Conservation (phyloP, 1,140 invertebrate genomes). For the Schlechtendalia chinensis region DNA sequence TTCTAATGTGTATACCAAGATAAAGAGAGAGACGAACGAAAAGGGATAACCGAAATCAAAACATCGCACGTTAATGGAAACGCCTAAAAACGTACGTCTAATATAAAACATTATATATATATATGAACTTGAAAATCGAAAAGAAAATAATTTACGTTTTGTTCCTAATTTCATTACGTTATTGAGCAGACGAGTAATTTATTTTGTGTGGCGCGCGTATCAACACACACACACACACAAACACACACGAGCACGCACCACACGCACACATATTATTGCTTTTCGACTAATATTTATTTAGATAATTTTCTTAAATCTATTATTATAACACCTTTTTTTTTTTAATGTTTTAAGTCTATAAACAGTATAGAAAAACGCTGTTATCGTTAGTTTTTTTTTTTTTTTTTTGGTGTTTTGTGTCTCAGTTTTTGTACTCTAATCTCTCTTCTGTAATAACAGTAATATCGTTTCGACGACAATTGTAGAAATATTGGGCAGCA, state of each 20-base stretch:
- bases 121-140: background rate
- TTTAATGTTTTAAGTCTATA: background rate
- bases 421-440: slow-evolving; percentile 50
- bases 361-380: background rate
- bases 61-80: too few relatives aligned
- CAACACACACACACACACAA: too few relatives aligned
- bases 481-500: too few relatives aligned
- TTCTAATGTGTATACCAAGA: background rate
- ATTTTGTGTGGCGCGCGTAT: background rate
- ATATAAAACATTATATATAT: background rate
- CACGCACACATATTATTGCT: slow-evolving; percentile 5
- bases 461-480: too few relatives aligned
- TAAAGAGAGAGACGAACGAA: background rate
- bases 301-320: slow-evolving; percentile 3
- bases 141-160: slow-evolving; percentile 23
- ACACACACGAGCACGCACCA: background rate
- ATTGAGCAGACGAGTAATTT: slow-evolving; percentile 13
- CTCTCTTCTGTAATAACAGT: background rate
- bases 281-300: slow-evolving; percentile 22
- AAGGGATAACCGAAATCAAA: background rate
- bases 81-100: background rate
- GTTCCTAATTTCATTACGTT: slow-evolving; percentile 17
- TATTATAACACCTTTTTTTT: slow-evolving; percentile 3
- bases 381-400: too few relatives aligned
- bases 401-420: slow-evolving; percentile 46